phyloP scores from a whole-genome alignment of 2,888 invertebrate genomes.

The Lordiphosa andalusiaca region DNA sequence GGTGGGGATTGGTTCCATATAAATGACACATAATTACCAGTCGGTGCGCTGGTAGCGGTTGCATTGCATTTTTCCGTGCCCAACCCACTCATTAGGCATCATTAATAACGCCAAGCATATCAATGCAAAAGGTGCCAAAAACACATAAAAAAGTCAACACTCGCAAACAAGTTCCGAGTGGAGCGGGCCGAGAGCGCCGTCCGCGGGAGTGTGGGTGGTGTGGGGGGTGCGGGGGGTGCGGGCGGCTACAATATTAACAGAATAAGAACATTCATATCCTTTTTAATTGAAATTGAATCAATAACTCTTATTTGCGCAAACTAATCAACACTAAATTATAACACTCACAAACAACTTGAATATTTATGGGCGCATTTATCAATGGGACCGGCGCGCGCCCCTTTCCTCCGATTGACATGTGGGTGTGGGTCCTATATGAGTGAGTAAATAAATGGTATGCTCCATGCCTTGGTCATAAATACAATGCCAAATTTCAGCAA shows the following conservation, averaged over 20 bases:
- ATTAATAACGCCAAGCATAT: constrained; percentile 59
- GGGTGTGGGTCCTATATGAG: constrained; percentile 67
- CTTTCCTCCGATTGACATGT: constrained; percentile 64
- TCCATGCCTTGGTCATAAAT: constrained; percentile 34
- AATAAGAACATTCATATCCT: constrained; percentile 66
- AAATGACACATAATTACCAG: constrained; percentile 62
- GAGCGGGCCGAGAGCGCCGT: constrained; percentile 29
- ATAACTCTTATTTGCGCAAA: constrained; percentile 73
- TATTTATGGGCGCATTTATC: constrained; percentile 71
- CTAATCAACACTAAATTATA: constrained; percentile 75
- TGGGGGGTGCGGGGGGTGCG: no score
- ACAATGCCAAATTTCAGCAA: constrained; percentile 69
- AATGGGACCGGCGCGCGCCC: constrained; percentile 32
- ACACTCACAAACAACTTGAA: constrained; percentile 69
- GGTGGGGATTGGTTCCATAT: constrained; percentile 36
- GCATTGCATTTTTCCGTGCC: constrained; percentile 33
- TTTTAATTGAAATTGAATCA: constrained; percentile 73
- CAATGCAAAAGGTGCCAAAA: constrained; percentile 57
- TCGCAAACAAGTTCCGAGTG: constrained; percentile 25
- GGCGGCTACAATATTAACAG: constrained; percentile 1
- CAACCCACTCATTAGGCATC: constrained; percentile 69
- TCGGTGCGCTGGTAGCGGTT: constrained; percentile 31
- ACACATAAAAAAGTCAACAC: constrained; percentile 21
- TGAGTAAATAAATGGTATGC: constrained; percentile 22
- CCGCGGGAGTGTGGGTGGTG: constrained; percentile 25